phyloP scores from a whole-genome alignment of 35 echinoderm and acorn worm species.

The Apostichopus japonicus region DNA sequence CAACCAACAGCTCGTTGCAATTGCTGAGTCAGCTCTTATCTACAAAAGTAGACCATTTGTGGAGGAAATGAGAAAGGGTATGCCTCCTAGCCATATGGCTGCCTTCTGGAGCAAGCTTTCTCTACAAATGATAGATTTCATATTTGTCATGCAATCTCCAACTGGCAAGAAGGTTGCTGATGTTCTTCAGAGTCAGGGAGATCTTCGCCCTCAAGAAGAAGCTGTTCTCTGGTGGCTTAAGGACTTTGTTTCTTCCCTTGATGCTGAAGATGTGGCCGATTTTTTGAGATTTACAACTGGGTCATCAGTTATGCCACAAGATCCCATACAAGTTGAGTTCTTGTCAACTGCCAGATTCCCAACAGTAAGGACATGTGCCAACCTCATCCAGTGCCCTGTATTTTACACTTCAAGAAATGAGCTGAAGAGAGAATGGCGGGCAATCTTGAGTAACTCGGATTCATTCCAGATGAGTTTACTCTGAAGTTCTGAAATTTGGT shows the following conservation, averaged over 20 bases:
- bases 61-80: background rate
- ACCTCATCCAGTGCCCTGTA: background rate
- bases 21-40: background rate
- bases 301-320: background rate
- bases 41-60: background rate
- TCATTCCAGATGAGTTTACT: background rate
- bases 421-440: background rate
- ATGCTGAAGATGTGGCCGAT: constrained; percentile 26
- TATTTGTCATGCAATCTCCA: background rate
- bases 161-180: background rate
- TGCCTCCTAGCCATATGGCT: background rate
- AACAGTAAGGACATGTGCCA: background rate
- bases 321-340: background rate
- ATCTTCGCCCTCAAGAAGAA: constrained; percentile 14
- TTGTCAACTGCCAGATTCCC: constrained; percentile 10
- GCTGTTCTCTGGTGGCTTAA: constrained; percentile 19
- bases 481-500: background rate
- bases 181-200: background rate
- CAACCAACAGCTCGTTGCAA: background rate
- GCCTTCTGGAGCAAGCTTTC: background rate
- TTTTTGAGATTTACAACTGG: background rate
- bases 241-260: constrained; percentile 13
- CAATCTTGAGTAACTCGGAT: background rate
- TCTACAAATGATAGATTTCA: background rate
- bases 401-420: background rate